phyloP scores from a whole-genome alignment of 2,797 vertebrate genomes.

The Megaceryle alcyon region DNA sequence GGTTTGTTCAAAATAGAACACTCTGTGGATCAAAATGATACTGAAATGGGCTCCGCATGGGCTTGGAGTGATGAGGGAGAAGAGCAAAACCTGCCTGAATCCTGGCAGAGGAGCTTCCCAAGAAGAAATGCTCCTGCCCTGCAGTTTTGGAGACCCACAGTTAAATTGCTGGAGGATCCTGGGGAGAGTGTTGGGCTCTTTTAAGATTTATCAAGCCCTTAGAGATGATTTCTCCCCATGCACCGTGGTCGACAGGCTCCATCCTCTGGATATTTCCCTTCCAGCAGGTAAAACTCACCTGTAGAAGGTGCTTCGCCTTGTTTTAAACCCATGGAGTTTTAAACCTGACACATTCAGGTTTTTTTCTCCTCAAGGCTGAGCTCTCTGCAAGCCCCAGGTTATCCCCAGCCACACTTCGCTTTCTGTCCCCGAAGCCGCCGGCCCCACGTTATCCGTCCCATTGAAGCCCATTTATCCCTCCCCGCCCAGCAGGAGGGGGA shows the following conservation, averaged over 20 bases:
- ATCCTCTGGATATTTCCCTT: background rate
- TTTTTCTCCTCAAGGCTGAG: background rate
- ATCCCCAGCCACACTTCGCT: background rate
- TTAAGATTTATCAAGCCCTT: background rate
- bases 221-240: accelerated
- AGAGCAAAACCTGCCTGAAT: background rate
- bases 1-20: background rate
- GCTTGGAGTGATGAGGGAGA: accelerated
- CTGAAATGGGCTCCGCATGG: accelerated
- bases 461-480: background rate
- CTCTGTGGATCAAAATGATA: background rate
- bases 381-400: background rate
- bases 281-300: background rate
- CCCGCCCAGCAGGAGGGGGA: background rate
- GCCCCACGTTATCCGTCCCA: background rate
- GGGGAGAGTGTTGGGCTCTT: background rate
- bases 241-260: accelerated
- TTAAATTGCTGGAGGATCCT: background rate
- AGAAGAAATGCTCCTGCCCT: background rate
- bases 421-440: background rate
- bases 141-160: background rate
- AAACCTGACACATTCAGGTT: background rate
- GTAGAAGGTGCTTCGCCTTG: background rate
- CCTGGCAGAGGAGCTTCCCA: accelerated
- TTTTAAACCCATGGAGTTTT: background rate